Base-by-base conservation (phyloP, 2,888 invertebrate genomes). In the Crematogaster levior region DNA sequence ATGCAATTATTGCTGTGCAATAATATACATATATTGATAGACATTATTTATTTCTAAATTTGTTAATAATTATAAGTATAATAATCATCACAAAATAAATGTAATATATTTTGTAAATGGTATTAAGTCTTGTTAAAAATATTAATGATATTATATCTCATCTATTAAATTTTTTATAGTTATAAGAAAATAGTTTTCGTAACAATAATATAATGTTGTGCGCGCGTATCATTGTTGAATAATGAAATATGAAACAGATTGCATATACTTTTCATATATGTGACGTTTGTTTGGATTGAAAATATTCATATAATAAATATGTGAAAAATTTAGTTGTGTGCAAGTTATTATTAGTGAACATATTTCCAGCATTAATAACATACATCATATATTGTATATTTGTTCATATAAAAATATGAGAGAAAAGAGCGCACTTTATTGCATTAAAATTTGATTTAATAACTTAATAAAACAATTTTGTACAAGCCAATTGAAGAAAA, bases 361-460 rank as follows among this genome's bases (percentile, higher is more conserved):
- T 37, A 61, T 61, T 74, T 48, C 15, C 37, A 63, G 12, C 63
- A 61, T 18, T 61, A 61, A 60, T 46, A 53, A 53, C n/a, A 37
- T 51, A 30, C 30, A 30, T 12, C 4, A 24, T 7, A 15, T 30
- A 12, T 9, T 18, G 15, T 12, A 37, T 4, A 51, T 37, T 27
- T 40, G 30, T 40, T 24, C 7, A n/a, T 40, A 24, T 37, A 48
- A 63, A 75, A 75, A 37, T 15, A 46, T 60, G 24, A n/a, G 18
- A 53, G 5, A 12, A 12, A 61, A 37, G 37, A 72, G 56, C 40
- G 27, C 18, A 43, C 18, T n/a, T n/a, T n/a, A 21, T 51, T 10
- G 27, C 9, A 27, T 63, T 40, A 27, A 63, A 63, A 74, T 2
- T 30, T 27, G 27, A 74, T 63, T 74, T 63, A 74, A 74, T 51